Conservation (phyloP, 2,888 invertebrate genomes). For the Agrypnus murinus region DNA sequence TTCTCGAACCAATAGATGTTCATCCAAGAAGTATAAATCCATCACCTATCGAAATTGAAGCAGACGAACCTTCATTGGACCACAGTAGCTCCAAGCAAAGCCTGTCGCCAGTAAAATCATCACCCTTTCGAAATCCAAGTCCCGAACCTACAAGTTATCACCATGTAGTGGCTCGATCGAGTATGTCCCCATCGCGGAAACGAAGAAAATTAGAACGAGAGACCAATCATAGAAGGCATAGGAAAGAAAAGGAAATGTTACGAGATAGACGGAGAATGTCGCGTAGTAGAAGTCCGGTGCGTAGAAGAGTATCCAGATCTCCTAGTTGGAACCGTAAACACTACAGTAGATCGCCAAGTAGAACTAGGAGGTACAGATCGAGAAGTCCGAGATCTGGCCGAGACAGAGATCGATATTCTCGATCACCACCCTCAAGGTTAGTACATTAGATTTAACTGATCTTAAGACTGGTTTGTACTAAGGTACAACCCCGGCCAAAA, state of each 20-base stretch:
- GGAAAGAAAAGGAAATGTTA: constrained; percentile 71
- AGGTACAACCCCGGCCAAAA: too few relatives aligned
- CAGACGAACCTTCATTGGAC: constrained; percentile 58
- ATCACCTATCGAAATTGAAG: constrained; percentile 63
- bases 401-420: constrained; percentile 56
- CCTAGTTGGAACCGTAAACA: constrained; percentile 71
- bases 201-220: constrained; percentile 69
- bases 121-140: constrained; percentile 67
- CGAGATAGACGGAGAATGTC: constrained; percentile 73
- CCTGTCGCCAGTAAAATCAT: constrained; percentile 61
- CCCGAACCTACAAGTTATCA: constrained; percentile 62
- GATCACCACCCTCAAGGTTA: constrained; percentile 55
- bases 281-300: constrained; percentile 76
- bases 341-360: constrained; percentile 69
- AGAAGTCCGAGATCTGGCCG: constrained; percentile 70
- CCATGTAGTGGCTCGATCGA: constrained; percentile 60
- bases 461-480: too few relatives aligned
- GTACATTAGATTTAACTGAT: too few relatives aligned
- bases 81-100: constrained; percentile 46
- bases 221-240: constrained; percentile 70
- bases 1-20: constrained; percentile 52
- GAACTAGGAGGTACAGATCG: constrained; percentile 72
- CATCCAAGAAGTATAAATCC: constrained; percentile 41
- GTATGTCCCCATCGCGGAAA: constrained; percentile 67
- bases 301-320: constrained; percentile 74